phyloP scores from a whole-genome alignment of 2,888 invertebrate species.

The Amphipoea oculea region DNA sequence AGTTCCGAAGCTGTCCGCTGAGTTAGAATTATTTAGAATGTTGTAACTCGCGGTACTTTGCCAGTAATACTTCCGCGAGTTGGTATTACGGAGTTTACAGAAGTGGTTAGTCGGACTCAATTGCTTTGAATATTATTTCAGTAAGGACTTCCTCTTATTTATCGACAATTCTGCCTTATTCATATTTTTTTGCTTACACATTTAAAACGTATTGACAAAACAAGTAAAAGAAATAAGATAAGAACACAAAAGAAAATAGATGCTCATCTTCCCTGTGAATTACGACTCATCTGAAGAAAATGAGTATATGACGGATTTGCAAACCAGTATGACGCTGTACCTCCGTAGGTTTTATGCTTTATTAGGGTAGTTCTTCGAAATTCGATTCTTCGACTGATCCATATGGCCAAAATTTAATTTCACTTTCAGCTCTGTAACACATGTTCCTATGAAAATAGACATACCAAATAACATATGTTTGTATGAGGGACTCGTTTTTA shows the following conservation, averaged over 20 bases:
- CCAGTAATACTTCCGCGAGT: slow-evolving; percentile 43
- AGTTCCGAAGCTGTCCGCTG: slow-evolving; percentile 69
- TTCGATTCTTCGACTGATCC: too few relatives aligned
- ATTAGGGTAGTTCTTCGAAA: too few relatives aligned
- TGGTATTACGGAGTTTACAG: slow-evolving; percentile 37
- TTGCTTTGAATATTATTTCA: slow-evolving; percentile 19
- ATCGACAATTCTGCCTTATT: not conserved
- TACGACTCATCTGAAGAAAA: slow-evolving; percentile 35
- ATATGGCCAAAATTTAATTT: too few relatives aligned
- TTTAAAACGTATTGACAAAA: not conserved
- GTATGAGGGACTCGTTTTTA: too few relatives aligned
- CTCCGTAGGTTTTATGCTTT: slow-evolving; percentile 16
- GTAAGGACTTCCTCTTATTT: not conserved
- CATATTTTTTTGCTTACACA: not conserved
- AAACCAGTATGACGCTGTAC: slow-evolving; percentile 12
- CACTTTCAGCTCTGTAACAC: too few relatives aligned
- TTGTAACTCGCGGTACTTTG: slow-evolving; percentile 51
- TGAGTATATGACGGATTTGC: slow-evolving; percentile 30
- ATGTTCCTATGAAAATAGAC: too few relatives aligned
- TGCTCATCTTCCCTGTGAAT: slow-evolving; percentile 5
- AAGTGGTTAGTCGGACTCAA: slow-evolving; percentile 27
- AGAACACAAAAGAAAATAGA: not conserved
- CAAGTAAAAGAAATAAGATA: not conserved
- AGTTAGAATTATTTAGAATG: slow-evolving; percentile 66
- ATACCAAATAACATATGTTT: too few relatives aligned